Percentiles rank a stretch among this genome's conserved stretches.
Evolutionary conservation across 2,113 vertebrate species (phyloP).

Genomic region (Poecilia latipinna): DNA sequence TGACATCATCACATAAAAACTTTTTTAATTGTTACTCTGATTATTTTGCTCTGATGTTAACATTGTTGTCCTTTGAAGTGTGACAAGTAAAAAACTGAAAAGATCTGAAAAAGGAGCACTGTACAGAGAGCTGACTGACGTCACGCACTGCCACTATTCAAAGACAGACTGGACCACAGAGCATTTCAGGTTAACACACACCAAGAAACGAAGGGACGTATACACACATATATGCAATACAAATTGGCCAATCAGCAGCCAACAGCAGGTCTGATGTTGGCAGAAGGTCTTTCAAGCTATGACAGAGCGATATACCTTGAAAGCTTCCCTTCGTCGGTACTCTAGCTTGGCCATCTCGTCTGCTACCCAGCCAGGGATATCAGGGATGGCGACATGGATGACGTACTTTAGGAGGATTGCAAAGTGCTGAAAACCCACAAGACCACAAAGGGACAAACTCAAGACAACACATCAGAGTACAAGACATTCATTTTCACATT

Average conservation of each 20-base stretch:
- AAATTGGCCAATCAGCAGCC: constrained; percentile 33
- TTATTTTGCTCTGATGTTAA: no score
- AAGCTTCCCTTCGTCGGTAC: constrained; percentile 92
- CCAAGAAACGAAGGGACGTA: neutral
- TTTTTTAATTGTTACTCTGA: no score
- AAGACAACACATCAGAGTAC: constrained; percentile 34
- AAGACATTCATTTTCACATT: constrained; percentile 7
- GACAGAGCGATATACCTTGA: constrained; percentile 85
- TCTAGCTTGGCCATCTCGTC: constrained; percentile 97
- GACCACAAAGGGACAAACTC: constrained; percentile 67
- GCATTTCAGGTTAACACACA: neutral
- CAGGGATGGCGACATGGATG: constrained; percentile 92
- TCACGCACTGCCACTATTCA: no score
- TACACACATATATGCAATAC: neutral
- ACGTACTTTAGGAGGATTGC: constrained; percentile 92
- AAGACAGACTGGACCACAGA: no score
- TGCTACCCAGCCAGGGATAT: constrained; percentile 93
- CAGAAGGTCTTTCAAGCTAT: constrained; percentile 74
- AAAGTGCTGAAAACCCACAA: constrained; percentile 85
- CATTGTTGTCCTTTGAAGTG: no score
- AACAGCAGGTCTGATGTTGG: constrained; percentile 37
- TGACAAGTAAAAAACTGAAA: no score
- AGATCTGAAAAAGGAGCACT: no score
- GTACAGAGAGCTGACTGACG: no score
- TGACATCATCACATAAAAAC: no score